phyloP scores from a whole-genome alignment of 2,888 invertebrate species.

The Standfussiana lucernea region DNA sequence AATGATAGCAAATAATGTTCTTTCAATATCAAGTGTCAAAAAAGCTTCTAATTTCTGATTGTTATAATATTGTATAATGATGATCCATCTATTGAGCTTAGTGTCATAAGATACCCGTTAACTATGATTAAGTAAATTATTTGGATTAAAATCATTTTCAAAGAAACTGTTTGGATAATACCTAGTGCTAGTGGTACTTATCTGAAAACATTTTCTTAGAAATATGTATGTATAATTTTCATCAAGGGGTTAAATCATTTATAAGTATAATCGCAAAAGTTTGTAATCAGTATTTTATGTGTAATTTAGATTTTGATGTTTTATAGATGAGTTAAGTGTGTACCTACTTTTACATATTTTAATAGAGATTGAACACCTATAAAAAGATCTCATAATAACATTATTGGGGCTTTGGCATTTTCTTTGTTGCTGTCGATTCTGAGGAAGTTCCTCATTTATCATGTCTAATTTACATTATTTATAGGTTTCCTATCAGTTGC shows the following conservation, averaged over 20 bases:
- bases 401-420: conserved; percentile 33
- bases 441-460: conserved; percentile 41
- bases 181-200: conserved; percentile 33
- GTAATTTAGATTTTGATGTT: conserved; percentile 62
- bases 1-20: conserved; percentile 52
- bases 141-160: conserved; percentile 40
- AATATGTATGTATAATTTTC: conserved; percentile 42
- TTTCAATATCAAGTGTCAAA: conserved; percentile 58
- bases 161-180: conserved; percentile 56
- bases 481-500: conserved; percentile 72
- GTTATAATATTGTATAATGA: conserved; percentile 49
- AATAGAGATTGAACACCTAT: conserved; percentile 55
- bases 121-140: conserved; percentile 45
- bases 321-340: conserved; percentile 48
- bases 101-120: conserved; percentile 48
- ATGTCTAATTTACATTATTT: conserved; percentile 54
- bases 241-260: conserved; percentile 36
- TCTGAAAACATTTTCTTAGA: conserved; percentile 46
- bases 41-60: conserved; percentile 54
- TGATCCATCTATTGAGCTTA: conserved; percentile 65
- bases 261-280: conserved; percentile 35
- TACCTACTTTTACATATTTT: conserved; percentile 49
- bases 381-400: conserved; percentile 63
- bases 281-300: conserved; percentile 71
- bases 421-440: conserved; percentile 45